Evolutionary conservation across 1,140 invertebrate genomes (phyloP).

Genomic region (Lordiphosa clarofinis): DNA sequence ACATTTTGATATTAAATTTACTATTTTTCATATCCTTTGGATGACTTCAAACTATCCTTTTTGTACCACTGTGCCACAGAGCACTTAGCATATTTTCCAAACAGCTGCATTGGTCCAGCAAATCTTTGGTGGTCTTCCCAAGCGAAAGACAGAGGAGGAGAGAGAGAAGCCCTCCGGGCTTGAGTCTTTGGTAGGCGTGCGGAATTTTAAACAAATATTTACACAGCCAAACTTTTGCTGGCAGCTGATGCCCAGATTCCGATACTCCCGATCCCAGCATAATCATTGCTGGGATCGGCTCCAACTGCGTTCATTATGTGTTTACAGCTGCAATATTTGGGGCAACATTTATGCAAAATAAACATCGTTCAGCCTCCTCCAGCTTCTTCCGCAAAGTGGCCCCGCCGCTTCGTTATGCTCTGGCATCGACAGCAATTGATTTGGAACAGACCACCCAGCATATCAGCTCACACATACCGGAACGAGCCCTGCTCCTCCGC

Average conservation of each 20-base stretch:
- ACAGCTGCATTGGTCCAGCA: constrained; percentile 44
- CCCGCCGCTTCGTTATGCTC: constrained; percentile 32
- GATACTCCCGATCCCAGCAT: constrained; percentile 41
- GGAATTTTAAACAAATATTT: constrained; percentile 76
- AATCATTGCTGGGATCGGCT: constrained; percentile 38
- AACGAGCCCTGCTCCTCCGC: constrained; percentile 32
- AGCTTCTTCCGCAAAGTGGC: constrained; percentile 34
- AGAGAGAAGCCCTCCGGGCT: constrained; percentile 29
- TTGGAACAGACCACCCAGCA: constrained; percentile 77
- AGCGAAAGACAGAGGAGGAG: constrained; percentile 8
- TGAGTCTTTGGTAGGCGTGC: constrained; percentile 48
- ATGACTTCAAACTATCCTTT: no score
- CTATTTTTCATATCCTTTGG: no score
- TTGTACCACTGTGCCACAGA: constrained; percentile 18
- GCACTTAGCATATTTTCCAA: constrained; percentile 65
- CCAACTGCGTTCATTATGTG: constrained; percentile 59
- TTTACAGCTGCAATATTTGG: constrained; percentile 78
- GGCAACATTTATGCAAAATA: constrained; percentile 78
- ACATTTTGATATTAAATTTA: background rate
- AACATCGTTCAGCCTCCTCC: constrained; percentile 26
- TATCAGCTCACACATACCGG: constrained; percentile 76
- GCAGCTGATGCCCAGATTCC: constrained; percentile 22
- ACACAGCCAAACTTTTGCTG: constrained; percentile 55
- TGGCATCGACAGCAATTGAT: constrained; percentile 60
- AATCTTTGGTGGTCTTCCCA: constrained; percentile 55